Base-by-base conservation (phyloP, 2,888 invertebrate genomes). In the Xylocampa areola region DNA sequence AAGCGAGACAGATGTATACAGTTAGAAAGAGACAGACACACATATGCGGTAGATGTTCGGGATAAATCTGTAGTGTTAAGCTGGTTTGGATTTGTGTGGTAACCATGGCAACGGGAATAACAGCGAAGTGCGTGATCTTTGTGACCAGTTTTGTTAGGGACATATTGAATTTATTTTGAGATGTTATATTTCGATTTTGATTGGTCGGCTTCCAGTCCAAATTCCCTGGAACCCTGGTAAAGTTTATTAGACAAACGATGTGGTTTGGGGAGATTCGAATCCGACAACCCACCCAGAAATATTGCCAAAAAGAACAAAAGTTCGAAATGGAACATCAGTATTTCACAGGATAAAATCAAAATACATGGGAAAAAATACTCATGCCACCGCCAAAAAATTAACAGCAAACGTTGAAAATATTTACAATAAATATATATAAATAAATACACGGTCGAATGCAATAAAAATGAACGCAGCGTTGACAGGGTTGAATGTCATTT, bases 381-480 rank as follows among this genome's bases (percentile, higher is more conserved):
- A 32, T 14, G 32, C 14, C 7, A 13, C n/a, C n/a, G n/a, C n/a
- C n/a, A 25, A 17, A 45, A 44, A 45, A 25, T 4, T 6, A 19
- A 16, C 2, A 10, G n/a, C 7, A 35, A 16, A 43, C 11, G 21
- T 35, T 49, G 17, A 47, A 58, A 51, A 52, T 59, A 59, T 52
- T 48, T 13, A 39, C 39, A 35, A 55, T n/a, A n/a, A n/a, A 51
- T 51, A 41, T 2, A 25, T 33, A 47, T 49, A 68, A 52, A 60
- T 48, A 57, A 49, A 16, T 14, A 10, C 7, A n/a, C 29, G 47
- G 10, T 19, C 41, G 62, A 62, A 72, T 67, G 54, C 70, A 72
- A 77, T 80, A 84, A 84, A 85, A 84, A 77, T 77, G 79, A 77
- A 68, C 74, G 75, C 73, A 41, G 37, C 55, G 60, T 35, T 51